Conservation (phyloP, 2,888 invertebrate genomes). For the Mylabris sibirica region DNA sequence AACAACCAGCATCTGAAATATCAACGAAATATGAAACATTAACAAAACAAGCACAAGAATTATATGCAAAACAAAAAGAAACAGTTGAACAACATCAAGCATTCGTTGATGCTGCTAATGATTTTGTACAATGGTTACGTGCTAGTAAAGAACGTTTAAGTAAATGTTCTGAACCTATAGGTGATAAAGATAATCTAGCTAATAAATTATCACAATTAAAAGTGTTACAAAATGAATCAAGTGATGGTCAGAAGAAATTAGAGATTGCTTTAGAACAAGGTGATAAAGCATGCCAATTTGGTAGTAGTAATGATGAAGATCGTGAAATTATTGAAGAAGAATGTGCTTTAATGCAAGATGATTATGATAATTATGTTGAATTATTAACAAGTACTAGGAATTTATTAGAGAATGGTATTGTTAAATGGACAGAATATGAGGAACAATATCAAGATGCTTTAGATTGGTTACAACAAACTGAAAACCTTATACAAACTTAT, state of each 20-base stretch:
- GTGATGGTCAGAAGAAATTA: constrained; percentile 83
- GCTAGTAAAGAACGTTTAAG: constrained; percentile 88
- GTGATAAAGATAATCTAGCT: constrained; percentile 87
- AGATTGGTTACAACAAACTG: constrained; percentile 90
- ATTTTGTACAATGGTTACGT: constrained; percentile 91
- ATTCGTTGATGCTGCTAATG: constrained; percentile 90
- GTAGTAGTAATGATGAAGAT: constrained; percentile 74
- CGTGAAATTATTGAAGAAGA: constrained; percentile 92
- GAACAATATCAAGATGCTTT: constrained; percentile 89
- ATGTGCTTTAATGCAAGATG: constrained; percentile 88
- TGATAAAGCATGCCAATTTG: constrained; percentile 84
- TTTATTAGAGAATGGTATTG: constrained; percentile 85
- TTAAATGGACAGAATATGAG: constrained; percentile 94
- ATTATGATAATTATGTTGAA: constrained; percentile 83
- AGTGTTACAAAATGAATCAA: constrained; percentile 82
- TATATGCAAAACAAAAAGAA: constrained; percentile 88
- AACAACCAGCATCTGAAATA: constrained; percentile 90
- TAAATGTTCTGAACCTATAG: constrained; percentile 92
- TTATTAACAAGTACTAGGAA: constrained; percentile 81
- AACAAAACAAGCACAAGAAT: constrained; percentile 88
- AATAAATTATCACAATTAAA: constrained; percentile 87
- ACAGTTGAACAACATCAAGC: constrained; percentile 91
- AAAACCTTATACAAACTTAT: constrained; percentile 86
- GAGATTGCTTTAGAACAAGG: constrained; percentile 84
- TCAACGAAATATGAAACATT: constrained; percentile 89